A percentile compares a stretch with the other conserved stretches of the same genome.
Evolutionary conservation across 2,797 vertebrate species (phyloP).

Genomic region (Loris lydekkerianus): DNA sequence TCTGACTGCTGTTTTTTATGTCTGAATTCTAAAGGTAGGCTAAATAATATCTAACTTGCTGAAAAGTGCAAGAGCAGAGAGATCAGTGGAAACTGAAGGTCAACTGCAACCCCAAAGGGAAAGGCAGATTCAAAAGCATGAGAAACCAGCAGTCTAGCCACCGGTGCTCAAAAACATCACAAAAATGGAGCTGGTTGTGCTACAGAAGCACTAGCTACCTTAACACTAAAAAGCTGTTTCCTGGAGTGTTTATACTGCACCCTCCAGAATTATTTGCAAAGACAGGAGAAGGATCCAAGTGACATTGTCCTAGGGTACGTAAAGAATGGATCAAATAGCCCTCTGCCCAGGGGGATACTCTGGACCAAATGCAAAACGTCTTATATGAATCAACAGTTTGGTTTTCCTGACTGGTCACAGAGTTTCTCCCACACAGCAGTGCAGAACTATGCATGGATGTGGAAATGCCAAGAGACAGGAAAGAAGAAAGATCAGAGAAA

Average conservation of each 20-base stretch:
- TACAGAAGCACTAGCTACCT: background rate
- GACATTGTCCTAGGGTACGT: background rate
- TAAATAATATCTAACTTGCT: background rate
- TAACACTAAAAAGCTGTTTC: background rate
- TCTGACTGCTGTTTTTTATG: background rate
- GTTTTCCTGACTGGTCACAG: background rate
- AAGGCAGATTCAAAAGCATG: background rate
- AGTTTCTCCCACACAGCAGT: background rate
- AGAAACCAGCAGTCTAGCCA: background rate
- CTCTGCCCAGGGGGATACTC: background rate
- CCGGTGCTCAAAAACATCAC: background rate
- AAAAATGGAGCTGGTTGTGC: background rate
- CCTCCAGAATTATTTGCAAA: background rate
- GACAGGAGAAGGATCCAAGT: background rate
- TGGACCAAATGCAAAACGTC: background rate
- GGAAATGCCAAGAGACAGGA: background rate
- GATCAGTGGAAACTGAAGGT: background rate
- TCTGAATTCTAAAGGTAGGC: background rate
- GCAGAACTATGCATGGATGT: background rate
- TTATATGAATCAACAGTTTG: background rate
- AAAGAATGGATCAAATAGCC: background rate
- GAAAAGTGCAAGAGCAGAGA: conserved; percentile 32
- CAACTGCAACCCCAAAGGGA: background rate
- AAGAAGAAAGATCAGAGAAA: background rate
- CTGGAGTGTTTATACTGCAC: background rate